Percentiles rank a stretch among this genome's conserved stretches.
Evolutionary conservation across 2,888 invertebrate species (phyloP).

Genomic region (Phorcus lineatus): DNA sequence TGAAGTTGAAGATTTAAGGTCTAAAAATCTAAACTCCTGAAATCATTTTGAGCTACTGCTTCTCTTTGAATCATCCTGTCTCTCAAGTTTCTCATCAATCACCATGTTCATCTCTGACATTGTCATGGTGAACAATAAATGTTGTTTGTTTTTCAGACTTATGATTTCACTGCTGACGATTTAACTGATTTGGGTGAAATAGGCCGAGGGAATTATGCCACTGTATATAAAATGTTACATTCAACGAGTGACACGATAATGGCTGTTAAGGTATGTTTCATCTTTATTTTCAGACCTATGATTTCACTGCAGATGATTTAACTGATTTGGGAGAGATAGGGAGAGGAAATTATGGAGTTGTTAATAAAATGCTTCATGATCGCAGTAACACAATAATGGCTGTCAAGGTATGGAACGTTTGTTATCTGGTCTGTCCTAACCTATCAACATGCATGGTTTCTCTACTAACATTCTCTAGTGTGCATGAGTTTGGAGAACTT

Average conservation of each 20-base stretch:
- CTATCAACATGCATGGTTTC: too few species aligned
- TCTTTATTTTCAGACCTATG: conserved; percentile 76
- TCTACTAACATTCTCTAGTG: too few species aligned
- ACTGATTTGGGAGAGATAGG: conserved; percentile 94
- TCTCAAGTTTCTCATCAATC: not conserved
- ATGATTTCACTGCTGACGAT: conserved; percentile 93
- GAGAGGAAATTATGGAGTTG: conserved; percentile 94
- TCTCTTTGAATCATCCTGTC: too few species aligned
- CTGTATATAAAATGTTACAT: conserved; percentile 98
- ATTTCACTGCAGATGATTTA: conserved; percentile 94
- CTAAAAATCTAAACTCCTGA: too few species aligned
- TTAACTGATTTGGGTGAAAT: conserved; percentile 92
- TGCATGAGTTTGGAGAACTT: too few species aligned
- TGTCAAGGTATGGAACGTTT: conserved; percentile 84
- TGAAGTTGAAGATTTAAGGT: too few species aligned
- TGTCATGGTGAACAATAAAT: not conserved
- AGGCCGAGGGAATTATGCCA: conserved; percentile 95
- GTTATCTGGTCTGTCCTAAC: not conserved
- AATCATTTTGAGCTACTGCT: too few species aligned
- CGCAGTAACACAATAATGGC: conserved; percentile 96
- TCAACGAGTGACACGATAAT: conserved; percentile 92
- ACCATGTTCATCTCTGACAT: not conserved
- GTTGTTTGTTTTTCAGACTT: conserved; percentile 71
- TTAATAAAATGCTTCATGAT: conserved; percentile 96
- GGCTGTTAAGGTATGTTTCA: conserved; percentile 82